Percentiles rank a stretch among this genome's conserved stretches.
These are phyloP conservation scores for Mythimna impura DNA, from an alignment of 2,888 invertebrate species.

Conservation along the genomic window DNA sequence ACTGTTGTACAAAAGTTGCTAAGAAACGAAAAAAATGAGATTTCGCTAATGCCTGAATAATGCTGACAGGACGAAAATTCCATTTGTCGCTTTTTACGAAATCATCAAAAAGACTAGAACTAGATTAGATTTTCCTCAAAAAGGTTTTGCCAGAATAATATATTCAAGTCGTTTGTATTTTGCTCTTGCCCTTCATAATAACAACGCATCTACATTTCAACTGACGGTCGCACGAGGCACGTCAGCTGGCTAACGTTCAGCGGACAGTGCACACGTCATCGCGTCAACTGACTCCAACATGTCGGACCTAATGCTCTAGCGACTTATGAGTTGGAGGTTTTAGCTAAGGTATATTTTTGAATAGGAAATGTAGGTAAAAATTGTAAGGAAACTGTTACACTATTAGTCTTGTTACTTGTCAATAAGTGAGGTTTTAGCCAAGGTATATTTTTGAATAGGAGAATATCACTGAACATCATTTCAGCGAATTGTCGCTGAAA, in stretches of 20 bases:
- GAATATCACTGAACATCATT: too few relatives aligned
- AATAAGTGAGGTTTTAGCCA: background rate
- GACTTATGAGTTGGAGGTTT: background rate
- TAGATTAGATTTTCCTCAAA: background rate
- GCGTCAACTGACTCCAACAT: background rate
- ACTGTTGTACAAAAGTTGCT: too few relatives aligned
- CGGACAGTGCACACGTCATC: background rate
- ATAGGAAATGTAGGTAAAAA: too few relatives aligned
- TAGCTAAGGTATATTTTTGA: background rate
- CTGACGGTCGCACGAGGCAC: background rate
- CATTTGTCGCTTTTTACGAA: too few relatives aligned
- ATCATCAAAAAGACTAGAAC: too few relatives aligned
- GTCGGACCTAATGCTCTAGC: background rate
- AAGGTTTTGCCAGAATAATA: background rate
- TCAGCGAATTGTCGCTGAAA: too few relatives aligned
- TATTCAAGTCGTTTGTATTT: background rate
- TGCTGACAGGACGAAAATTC: too few relatives aligned
- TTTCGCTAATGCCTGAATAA: too few relatives aligned
- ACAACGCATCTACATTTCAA: background rate
- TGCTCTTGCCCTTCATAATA: background rate
- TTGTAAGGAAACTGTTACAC: too few relatives aligned
- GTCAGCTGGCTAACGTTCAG: background rate
- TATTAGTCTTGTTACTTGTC: too few relatives aligned
- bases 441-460: background rate
- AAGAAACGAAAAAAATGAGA: too few relatives aligned